Conservation (phyloP, 2,113 vertebrate genomes). For the Vicugna pacos region DNA sequence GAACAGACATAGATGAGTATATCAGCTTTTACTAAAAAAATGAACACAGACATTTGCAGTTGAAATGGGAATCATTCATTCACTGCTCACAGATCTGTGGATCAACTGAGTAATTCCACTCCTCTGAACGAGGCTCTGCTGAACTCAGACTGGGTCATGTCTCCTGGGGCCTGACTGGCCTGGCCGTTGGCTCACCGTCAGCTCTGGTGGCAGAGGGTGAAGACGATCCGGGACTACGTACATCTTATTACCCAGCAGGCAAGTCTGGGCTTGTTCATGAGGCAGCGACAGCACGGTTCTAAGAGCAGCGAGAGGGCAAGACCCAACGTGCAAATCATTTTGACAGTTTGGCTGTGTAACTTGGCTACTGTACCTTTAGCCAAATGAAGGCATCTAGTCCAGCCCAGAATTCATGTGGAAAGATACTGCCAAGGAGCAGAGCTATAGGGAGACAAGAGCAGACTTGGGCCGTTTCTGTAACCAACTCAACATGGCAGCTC, state of each 20-base stretch:
- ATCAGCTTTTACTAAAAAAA: not conserved
- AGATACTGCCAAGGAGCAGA: not conserved
- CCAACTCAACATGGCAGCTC: not conserved
- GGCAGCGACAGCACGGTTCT: not conserved
- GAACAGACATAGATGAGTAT: not conserved
- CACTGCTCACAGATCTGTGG: not conserved
- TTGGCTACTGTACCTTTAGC: not conserved
- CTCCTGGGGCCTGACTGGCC: not conserved
- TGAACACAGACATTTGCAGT: not conserved
- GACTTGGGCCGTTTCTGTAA: not conserved
- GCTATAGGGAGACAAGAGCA: not conserved
- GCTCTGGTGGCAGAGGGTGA: not conserved
- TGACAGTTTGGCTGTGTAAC: not conserved
- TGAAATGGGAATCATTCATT: not conserved
- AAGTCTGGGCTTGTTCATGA: not conserved
- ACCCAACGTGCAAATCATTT: not conserved
- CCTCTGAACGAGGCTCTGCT: not conserved
- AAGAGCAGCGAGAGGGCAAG: not conserved
- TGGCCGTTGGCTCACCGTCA: not conserved
- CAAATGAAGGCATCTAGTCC: not conserved
- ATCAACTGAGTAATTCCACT: not conserved
- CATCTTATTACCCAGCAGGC: not conserved
- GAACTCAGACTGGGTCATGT: not conserved
- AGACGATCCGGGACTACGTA: not conserved
- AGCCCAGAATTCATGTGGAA: not conserved